Percentiles rank a stretch among this genome's conserved stretches.
phyloP scores from a whole-genome alignment of 1,140 invertebrate genomes.

The Calephelis virginiensis region DNA sequence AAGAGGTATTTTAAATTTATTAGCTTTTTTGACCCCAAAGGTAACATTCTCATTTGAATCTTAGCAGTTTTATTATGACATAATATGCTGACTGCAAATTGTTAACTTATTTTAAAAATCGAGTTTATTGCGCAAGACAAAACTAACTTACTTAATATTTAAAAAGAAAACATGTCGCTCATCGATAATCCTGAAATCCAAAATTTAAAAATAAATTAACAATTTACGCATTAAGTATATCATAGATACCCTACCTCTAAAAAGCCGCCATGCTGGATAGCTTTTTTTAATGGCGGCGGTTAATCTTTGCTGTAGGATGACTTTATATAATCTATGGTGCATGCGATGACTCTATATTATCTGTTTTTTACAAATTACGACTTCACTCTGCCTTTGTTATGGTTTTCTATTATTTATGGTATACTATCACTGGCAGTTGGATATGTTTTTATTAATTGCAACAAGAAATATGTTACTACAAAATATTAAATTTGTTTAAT shows the following conservation, averaged over 20 bases:
- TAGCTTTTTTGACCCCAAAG: no score
- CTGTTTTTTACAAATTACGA: slow-evolving; percentile 28
- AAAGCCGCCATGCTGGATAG: slow-evolving; percentile 48
- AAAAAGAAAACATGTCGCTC: no score
- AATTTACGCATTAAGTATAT: neutral
- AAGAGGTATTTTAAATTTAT: no score
- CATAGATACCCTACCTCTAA: slow-evolving; percentile 34
- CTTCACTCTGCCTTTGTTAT: slow-evolving; percentile 12
- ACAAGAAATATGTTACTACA: no score
- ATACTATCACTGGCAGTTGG: neutral
- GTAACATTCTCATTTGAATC: no score
- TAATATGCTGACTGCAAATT: no score
- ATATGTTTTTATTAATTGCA: slow-evolving; percentile 2
- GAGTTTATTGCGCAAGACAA: no score
- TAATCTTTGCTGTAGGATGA: slow-evolving; percentile 50
- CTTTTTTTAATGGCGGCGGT: slow-evolving; percentile 43
- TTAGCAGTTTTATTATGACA: no score
- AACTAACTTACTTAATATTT: no score
- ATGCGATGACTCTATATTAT: slow-evolving; percentile 55
- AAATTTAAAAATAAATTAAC: neutral
- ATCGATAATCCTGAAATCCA: neutral
- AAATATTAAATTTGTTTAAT: no score
- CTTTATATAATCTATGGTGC: slow-evolving; percentile 57
- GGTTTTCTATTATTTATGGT: slow-evolving; percentile 15
- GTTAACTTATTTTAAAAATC: no score